phyloP scores from a whole-genome alignment of 1,140 invertebrate species.

The Brachionus calyciflorus region DNA sequence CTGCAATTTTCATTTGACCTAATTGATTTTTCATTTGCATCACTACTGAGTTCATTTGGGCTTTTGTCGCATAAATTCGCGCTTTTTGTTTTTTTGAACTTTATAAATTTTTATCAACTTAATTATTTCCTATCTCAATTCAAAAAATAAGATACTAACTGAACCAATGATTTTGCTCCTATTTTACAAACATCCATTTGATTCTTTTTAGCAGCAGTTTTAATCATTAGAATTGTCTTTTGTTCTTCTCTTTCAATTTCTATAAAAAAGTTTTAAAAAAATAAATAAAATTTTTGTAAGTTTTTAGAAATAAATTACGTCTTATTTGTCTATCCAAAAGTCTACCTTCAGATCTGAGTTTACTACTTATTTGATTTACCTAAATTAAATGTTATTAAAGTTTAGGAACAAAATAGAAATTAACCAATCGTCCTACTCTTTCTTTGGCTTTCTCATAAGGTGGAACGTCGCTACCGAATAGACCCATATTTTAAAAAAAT shows the following conservation, averaged over 20 bases:
- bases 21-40: slow-evolving; percentile 47
- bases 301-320: neutral
- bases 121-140: too few species aligned
- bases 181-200: slow-evolving; percentile 46
- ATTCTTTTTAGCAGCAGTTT: slow-evolving; percentile 42
- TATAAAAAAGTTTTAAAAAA: neutral
- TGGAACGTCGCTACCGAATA: slow-evolving; percentile 31
- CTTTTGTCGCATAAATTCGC: slow-evolving; percentile 43
- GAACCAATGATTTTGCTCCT: slow-evolving; percentile 34
- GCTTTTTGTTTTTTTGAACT: slow-evolving; percentile 44
- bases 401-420: neutral
- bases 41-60: slow-evolving; percentile 46
- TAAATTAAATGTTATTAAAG: neutral
- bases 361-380: slow-evolving; percentile 40
- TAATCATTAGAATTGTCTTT: slow-evolving; percentile 40
- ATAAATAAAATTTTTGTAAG: neutral
- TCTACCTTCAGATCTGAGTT: slow-evolving; percentile 24
- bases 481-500: slow-evolving; percentile 25
- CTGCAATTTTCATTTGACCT: slow-evolving; percentile 47
- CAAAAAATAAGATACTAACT: slow-evolving; percentile 15
- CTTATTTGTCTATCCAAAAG: slow-evolving; percentile 34
- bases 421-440: neutral
- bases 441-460: slow-evolving; percentile 42
- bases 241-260: slow-evolving; percentile 45
- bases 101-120: neutral